Conservation (phyloP, 2,113 vertebrate genomes). For the Erpornis zantholeuca region DNA sequence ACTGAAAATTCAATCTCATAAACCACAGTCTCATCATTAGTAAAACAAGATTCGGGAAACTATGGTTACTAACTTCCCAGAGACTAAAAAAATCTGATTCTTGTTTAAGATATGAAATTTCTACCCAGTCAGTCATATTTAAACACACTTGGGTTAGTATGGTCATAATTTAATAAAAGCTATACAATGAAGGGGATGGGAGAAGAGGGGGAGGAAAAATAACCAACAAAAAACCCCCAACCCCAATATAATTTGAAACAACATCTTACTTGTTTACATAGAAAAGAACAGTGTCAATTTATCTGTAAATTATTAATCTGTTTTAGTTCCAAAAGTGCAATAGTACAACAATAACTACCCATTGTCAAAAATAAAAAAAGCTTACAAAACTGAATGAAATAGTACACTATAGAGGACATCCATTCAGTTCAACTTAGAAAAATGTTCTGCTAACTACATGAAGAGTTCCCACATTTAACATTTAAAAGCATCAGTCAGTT, state of each 20-base stretch:
- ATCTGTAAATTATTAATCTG: not conserved
- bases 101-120: not conserved
- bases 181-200: accelerated
- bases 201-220: not conserved
- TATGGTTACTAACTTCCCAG: not conserved
- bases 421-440: not conserved
- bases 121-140: not conserved
- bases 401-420: not conserved
- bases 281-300: not conserved
- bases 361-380: not conserved
- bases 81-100: not conserved
- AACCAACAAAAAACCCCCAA: not conserved
- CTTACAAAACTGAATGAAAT: not conserved
- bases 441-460: not conserved
- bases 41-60: not conserved
- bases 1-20: not conserved
- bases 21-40: not conserved
- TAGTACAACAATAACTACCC: not conserved
- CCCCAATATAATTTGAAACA: not conserved
- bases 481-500: not conserved
- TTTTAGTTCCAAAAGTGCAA: not conserved
- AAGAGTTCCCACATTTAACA: not conserved
- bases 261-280: not conserved
- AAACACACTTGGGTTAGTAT: not conserved
- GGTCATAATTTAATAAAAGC: not conserved